These are phyloP conservation scores for Vollenhovia emeryi DNA, from an alignment of 1,140 invertebrate genomes.

Conservation along the genomic window DNA sequence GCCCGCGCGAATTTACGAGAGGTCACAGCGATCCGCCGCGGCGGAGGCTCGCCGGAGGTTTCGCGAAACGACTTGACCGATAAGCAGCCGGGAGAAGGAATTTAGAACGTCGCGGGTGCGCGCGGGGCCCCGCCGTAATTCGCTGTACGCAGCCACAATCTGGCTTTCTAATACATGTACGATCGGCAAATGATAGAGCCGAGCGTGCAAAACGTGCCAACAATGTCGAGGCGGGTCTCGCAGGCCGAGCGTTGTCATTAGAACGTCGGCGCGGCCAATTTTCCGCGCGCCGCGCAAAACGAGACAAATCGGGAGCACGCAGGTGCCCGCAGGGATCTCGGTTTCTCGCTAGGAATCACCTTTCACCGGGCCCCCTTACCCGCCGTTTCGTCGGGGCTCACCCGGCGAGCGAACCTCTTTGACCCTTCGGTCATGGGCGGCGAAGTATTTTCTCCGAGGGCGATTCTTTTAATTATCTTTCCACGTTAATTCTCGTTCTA, in stretches of 20 bases:
- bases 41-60: not conserved
- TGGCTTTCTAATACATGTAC: conserved; percentile 42
- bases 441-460: conserved; percentile 32
- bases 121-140: not conserved
- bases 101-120: conserved; percentile 13
- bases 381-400: conserved; percentile 49
- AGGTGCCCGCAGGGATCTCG: conserved; percentile 35
- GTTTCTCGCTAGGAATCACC: conserved; percentile 63
- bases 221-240: conserved; percentile 31
- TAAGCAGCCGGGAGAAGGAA: conserved; percentile 2
- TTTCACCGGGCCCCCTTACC: conserved; percentile 69
- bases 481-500: not conserved
- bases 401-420: conserved; percentile 47
- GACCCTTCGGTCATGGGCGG: conserved; percentile 32
- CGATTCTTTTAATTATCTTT: not conserved
- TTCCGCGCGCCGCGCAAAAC: not conserved
- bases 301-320: conserved; percentile 58
- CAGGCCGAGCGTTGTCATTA: conserved; percentile 1
- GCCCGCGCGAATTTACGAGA: not conserved
- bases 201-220: conserved; percentile 12
- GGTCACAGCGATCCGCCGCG: not conserved
- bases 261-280: conserved; percentile 6
- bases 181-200: conserved; percentile 32
- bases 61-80: not conserved
- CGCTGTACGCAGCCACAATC: not conserved